Evolutionary conservation across 2,888 invertebrate genomes (phyloP), one percentile per base, ranked within the genome.

Genomic region (Slavum lentiscoides): DNA sequence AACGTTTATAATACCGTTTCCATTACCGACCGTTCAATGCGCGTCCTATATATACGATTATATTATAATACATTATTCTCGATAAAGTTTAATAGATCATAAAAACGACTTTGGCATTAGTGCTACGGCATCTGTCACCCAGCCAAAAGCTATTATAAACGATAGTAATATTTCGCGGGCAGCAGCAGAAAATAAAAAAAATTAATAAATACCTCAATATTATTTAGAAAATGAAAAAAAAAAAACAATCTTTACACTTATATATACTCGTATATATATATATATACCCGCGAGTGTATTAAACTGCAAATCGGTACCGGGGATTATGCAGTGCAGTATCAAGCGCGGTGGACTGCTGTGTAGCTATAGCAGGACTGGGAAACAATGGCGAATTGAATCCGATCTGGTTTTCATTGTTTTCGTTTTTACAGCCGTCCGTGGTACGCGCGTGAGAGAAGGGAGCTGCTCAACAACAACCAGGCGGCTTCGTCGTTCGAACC

Each of bases 41-140:
- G 19, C 64, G 39, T 69, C 69, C 19, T 11, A 37, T 59, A 30
- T 30, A 30, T 30, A 30, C 30, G 30, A 30, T 55, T 55, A 21
- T 62, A 37, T 67, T 30, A 30, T 30, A 30, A 66, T 55, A 23
- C 49, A 75, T 43, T 67, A 43, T 75, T 80, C 13, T 64, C 70
- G 30, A 80, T 80, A 80, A 70, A 80, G 70, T 70, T 80, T 70
- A 80, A 80, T 69, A 70, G 70, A 80, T 80, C 70, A 72, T 80
- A 70, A 70, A 80, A 70, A n/a, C n/a, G 64, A 72, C 69, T 80
- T 53, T 62, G 69, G 61, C 77, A 62, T 62, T 70, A 69, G 37
- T 37, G 69, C 30, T 30, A 4, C 30, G 30, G 30, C 30, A 62
- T 70, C 77, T 77, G 77, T 70, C 77, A 62, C 37, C 53, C 53